phyloP scores from a whole-genome alignment of 53 echinoderm and acorn worm species.

The Arbacia lixula region DNA sequence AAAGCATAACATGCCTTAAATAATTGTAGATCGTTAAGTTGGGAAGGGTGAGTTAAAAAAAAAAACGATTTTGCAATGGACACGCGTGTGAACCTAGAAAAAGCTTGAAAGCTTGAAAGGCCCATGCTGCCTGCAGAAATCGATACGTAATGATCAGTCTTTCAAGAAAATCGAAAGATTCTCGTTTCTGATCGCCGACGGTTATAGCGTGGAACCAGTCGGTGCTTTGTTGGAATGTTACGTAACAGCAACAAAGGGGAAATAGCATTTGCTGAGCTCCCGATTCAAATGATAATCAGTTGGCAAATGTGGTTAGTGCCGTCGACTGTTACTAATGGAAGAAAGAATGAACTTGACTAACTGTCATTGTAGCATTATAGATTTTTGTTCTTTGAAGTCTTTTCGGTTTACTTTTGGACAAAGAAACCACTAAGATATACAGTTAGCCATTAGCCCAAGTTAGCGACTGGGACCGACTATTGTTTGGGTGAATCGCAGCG shows the following conservation, averaged over 20 bases:
- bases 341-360: constrained; percentile 38
- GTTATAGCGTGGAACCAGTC: too few relatives aligned
- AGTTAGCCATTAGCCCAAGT: constrained; percentile 11
- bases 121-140: too few relatives aligned
- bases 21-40: too few relatives aligned
- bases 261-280: background rate
- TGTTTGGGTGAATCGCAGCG: background rate
- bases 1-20: too few relatives aligned
- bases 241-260: background rate
- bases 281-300: background rate
- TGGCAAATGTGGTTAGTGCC: background rate
- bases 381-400: background rate
- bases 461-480: too few relatives aligned
- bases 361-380: constrained; percentile 1
- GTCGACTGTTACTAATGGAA: background rate
- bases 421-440: background rate
- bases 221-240: background rate
- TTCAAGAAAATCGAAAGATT: too few relatives aligned
- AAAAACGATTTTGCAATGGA: too few relatives aligned
- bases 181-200: too few relatives aligned
- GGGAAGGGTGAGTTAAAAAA: too few relatives aligned
- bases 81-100: too few relatives aligned
- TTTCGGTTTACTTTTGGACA: background rate
- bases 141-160: too few relatives aligned
- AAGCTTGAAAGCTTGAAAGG: too few relatives aligned